Percentiles rank a stretch among this genome's conserved stretches.
phyloP scores from a whole-genome alignment of 2,888 invertebrate species.

The Polydrusus pterygomalis region DNA sequence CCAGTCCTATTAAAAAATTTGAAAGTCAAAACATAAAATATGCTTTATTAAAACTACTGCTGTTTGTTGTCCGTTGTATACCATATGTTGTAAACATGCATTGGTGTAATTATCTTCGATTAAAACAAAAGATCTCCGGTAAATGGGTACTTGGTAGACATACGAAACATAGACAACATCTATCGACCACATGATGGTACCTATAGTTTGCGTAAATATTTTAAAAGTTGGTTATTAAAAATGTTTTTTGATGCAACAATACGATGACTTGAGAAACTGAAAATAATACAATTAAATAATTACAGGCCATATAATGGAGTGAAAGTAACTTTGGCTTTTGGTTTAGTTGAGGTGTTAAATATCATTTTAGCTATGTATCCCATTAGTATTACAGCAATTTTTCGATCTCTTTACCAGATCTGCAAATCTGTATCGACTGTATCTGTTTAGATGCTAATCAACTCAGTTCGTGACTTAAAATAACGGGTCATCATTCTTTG shows the following conservation, averaged over 20 bases:
- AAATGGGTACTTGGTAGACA: neutral
- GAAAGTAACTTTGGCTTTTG: constrained; percentile 17
- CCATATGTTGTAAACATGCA: neutral
- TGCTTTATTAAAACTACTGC: too few relatives aligned
- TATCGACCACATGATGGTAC: constrained; percentile 12
- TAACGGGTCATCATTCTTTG: constrained; percentile 6
- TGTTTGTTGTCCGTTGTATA: neutral
- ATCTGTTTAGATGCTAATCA: constrained; percentile 20
- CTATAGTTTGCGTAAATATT: constrained; percentile 15
- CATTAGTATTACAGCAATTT: constrained; percentile 22
- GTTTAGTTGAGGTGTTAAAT: constrained; percentile 16
- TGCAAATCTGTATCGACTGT: constrained; percentile 7
- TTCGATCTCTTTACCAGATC: constrained; percentile 21
- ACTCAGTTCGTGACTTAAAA: constrained; percentile 20
- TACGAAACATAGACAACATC: neutral
- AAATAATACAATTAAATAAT: constrained; percentile 30
- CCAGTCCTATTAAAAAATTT: too few relatives aligned
- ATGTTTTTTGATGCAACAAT: constrained; percentile 17
- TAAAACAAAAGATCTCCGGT: constrained; percentile 11
- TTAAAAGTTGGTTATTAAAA: constrained; percentile 10
- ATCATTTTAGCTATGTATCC: neutral
- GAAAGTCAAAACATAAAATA: too few relatives aligned
- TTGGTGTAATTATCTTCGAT: neutral
- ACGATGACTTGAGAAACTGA: constrained; percentile 28
- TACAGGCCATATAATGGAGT: constrained; percentile 19